Conservation (phyloP, 2,113 vertebrate genomes). For the Sylvietta virens region DNA sequence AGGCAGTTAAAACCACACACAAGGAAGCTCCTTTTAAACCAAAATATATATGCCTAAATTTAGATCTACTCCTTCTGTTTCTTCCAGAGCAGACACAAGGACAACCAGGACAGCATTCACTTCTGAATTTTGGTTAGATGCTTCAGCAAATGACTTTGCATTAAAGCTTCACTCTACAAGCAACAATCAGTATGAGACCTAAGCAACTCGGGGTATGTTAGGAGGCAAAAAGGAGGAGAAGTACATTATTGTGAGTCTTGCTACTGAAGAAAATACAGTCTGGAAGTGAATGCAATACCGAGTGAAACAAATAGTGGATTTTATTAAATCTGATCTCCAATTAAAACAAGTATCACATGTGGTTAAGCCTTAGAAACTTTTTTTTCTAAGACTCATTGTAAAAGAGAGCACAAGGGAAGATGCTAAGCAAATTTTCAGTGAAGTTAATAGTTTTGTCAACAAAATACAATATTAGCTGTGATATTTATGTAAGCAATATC, state of each 20-base stretch:
- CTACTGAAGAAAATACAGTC: not conserved
- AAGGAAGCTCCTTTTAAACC: not conserved
- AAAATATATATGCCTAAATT: not conserved
- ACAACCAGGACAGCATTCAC: not conserved
- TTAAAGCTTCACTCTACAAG: not conserved
- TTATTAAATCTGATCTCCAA: not conserved
- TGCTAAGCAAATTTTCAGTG: not conserved
- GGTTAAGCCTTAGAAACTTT: not conserved
- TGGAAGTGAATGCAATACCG: not conserved
- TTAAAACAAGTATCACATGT: conserved; percentile 19
- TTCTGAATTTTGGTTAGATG: not conserved
- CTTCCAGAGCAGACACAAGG: not conserved
- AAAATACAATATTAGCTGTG: not conserved
- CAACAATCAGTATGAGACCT: not conserved
- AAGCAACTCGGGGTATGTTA: not conserved
- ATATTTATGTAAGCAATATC: conserved; percentile 1
- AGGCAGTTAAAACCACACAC: not conserved
- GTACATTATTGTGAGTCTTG: not conserved
- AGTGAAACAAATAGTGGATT: not conserved
- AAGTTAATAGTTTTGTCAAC: not conserved
- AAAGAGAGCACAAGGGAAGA: not conserved
- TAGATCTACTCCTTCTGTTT: not conserved
- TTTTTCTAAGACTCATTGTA: not conserved
- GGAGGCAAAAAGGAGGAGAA: not conserved
- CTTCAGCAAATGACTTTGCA: not conserved